phyloP scores from a whole-genome alignment of 2,113 vertebrate species.

The Callocephalon fimbriatum region DNA sequence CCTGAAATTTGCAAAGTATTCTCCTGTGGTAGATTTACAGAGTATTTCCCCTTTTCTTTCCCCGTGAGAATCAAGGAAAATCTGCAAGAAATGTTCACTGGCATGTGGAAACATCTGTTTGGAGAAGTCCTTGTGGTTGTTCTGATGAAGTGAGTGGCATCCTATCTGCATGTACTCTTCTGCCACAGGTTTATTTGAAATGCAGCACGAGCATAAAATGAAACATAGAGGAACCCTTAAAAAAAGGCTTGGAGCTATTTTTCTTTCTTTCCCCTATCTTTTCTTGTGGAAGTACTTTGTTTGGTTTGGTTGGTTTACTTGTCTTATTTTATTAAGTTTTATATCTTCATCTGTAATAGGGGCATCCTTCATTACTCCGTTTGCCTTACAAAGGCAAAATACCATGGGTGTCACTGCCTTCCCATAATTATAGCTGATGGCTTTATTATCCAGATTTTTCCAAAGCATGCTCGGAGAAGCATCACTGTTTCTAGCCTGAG shows the following conservation, averaged over 20 bases:
- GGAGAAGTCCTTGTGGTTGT: background rate
- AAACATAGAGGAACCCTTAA: background rate
- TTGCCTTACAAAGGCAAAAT: background rate
- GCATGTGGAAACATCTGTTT: background rate
- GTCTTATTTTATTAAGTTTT: background rate
- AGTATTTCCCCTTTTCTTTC: background rate
- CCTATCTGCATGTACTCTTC: background rate
- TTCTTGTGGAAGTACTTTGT: background rate
- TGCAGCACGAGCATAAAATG: background rate
- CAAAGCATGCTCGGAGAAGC: accelerated
- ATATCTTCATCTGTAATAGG: background rate
- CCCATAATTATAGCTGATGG: background rate
- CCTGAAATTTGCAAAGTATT: background rate
- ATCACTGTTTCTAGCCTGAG: background rate
- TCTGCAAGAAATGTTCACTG: background rate
- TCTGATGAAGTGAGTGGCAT: background rate
- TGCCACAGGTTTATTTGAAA: background rate
- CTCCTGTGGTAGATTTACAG: background rate
- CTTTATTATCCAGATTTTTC: conserved; percentile 1
- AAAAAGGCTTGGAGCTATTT: background rate
- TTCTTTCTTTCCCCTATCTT: background rate
- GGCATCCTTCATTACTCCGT: background rate
- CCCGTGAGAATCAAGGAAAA: background rate
- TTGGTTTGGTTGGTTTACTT: background rate
- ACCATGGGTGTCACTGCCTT: background rate